phyloP scores from a whole-genome alignment of 2,797 vertebrate species.

The Pseudochirops corinnae region DNA sequence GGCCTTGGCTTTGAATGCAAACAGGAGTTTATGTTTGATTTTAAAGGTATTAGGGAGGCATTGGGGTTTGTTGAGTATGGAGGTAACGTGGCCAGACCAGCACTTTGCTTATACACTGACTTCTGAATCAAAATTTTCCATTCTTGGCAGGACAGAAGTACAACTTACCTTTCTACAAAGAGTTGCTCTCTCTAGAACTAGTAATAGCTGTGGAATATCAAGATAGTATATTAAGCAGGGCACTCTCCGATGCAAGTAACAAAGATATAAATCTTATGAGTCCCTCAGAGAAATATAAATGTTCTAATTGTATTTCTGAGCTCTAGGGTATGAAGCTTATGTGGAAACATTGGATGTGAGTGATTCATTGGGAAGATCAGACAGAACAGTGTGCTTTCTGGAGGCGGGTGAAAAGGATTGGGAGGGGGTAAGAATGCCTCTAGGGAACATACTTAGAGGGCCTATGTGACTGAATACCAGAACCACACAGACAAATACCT shows the following conservation, averaged over 20 bases:
- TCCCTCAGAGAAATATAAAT: background rate
- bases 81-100: background rate
- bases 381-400: background rate
- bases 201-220: conserved; percentile 20
- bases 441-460: background rate
- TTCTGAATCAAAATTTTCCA: background rate
- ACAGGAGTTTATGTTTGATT: background rate
- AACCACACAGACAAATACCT: background rate
- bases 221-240: conserved; percentile 18
- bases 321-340: conserved; percentile 4
- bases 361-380: background rate
- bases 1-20: background rate
- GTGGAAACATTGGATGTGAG: conserved; percentile 23
- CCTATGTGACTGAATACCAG: background rate
- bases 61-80: background rate
- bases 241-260: background rate
- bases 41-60: background rate
- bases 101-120: background rate
- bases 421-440: background rate
- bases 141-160: background rate
- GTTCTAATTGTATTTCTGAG: conserved; percentile 8
- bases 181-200: background rate
- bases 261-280: background rate
- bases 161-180: background rate
- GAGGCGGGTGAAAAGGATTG: background rate